These are phyloP conservation scores for Drosophila triauraria DNA, from an alignment of 1,140 invertebrate species.

Conservation along the genomic window DNA sequence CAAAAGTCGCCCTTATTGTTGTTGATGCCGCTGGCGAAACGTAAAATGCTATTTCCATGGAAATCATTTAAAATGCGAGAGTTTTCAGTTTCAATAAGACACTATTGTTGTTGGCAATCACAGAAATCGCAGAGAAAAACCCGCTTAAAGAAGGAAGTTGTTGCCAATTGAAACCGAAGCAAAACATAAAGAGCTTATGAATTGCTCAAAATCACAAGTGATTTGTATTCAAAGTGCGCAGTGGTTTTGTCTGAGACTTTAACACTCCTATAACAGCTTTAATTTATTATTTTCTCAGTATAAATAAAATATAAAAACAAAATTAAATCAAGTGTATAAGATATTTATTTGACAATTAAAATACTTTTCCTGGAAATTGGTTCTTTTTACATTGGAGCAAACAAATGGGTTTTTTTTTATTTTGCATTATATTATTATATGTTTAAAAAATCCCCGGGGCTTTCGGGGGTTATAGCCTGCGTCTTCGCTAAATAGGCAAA, in stretches of 20 bases:
- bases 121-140: slow-evolving; percentile 2
- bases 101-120: slow-evolving; percentile 3
- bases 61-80: slow-evolving; percentile 41
- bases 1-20: slow-evolving; percentile 24
- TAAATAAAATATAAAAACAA: background rate
- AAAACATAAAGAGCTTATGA: slow-evolving; percentile 36
- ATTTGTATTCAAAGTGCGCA: slow-evolving; percentile 56
- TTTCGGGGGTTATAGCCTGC: slow-evolving; percentile 17
- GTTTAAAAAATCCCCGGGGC: background rate
- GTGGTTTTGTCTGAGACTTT: slow-evolving; percentile 27
- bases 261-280: slow-evolving; percentile 43
- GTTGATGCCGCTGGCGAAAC: slow-evolving; percentile 22
- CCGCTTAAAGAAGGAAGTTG: slow-evolving; percentile 56
- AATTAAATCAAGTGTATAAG: background rate
- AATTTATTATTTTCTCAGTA: background rate
- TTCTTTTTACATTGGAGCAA: background rate
- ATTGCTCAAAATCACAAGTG: slow-evolving; percentile 15
- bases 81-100: slow-evolving; percentile 36
- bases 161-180: slow-evolving; percentile 51
- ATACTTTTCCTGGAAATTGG: background rate
- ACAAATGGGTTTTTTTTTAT: background rate
- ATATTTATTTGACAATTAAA: background rate
- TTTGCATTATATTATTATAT: background rate
- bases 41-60: slow-evolving; percentile 33
- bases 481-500: slow-evolving; percentile 4